These are phyloP conservation scores for Discoglossus pictus DNA, from an alignment of 2,797 vertebrate species.

Conservation along the genomic window DNA sequence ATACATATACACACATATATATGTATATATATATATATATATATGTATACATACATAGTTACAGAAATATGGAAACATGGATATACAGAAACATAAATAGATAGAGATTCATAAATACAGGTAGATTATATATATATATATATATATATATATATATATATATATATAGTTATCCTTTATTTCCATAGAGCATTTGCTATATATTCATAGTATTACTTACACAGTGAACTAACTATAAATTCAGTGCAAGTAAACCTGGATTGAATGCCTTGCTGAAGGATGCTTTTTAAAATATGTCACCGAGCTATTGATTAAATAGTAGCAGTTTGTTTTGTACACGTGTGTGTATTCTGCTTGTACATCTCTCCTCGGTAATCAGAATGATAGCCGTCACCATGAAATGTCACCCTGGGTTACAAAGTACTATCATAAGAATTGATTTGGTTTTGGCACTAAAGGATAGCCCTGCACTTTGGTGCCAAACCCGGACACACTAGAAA, in stretches of 20 bases:
- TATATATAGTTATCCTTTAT: too few species aligned
- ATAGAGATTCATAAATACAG: too few species aligned
- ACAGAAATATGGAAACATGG: too few species aligned
- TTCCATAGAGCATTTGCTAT: too few species aligned
- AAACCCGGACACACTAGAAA: constrained; percentile 53
- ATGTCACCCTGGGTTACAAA: constrained; percentile 88
- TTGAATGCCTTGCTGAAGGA: constrained; percentile 19
- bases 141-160: too few species aligned
- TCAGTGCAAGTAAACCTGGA: not conserved
- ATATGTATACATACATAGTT: too few species aligned
- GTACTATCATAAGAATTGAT: constrained; percentile 97
- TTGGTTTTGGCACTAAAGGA: constrained; percentile 70
- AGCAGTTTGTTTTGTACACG: constrained; percentile 81
- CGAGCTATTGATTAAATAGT: constrained; percentile 76
- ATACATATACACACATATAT: too few species aligned
- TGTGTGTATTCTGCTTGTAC: constrained; percentile 83
- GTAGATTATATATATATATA: too few species aligned
- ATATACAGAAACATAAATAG: not conserved
- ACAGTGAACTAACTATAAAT: not conserved
- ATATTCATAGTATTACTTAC: too few species aligned
- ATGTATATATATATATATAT: too few species aligned
- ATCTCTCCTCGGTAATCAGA: constrained; percentile 87
- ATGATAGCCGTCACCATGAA: constrained; percentile 83
- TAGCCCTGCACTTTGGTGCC: constrained; percentile 48
- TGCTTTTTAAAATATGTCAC: constrained; percentile 75